Conservation (phyloP, 2,113 vertebrate species). For the Phylloscopus whistleri region DNA sequence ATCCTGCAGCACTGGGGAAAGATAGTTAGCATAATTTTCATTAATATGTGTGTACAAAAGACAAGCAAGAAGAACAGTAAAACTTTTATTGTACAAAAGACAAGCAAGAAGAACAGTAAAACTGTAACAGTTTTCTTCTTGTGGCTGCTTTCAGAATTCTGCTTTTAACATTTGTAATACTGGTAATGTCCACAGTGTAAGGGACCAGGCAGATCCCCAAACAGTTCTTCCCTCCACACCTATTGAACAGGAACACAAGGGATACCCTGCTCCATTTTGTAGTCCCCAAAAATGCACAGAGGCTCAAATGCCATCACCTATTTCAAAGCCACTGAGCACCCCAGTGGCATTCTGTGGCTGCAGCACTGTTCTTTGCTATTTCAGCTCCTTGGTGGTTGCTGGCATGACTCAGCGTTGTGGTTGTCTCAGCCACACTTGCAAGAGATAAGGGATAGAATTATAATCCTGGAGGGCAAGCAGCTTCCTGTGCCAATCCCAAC, state of each 20-base stretch:
- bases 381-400: background rate
- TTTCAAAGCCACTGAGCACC: background rate
- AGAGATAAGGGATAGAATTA: constrained; percentile 1
- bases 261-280: background rate
- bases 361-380: background rate
- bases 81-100: background rate
- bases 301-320: background rate
- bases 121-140: background rate
- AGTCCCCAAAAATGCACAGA: background rate
- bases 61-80: background rate
- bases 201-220: background rate
- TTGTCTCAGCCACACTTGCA: background rate
- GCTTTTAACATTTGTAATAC: background rate
- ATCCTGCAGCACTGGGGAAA: background rate
- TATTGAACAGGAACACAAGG: background rate
- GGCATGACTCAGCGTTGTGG: constrained; percentile 31
- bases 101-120: background rate
- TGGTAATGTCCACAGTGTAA: background rate
- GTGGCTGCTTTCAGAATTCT: background rate
- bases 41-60: background rate
- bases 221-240: background rate
- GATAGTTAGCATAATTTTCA: background rate
- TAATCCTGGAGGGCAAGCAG: background rate
- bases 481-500: background rate
- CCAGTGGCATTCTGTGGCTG: background rate